Base-by-base conservation (phyloP, 2,888 invertebrate species). In the Cylindroiulus punctatus region DNA sequence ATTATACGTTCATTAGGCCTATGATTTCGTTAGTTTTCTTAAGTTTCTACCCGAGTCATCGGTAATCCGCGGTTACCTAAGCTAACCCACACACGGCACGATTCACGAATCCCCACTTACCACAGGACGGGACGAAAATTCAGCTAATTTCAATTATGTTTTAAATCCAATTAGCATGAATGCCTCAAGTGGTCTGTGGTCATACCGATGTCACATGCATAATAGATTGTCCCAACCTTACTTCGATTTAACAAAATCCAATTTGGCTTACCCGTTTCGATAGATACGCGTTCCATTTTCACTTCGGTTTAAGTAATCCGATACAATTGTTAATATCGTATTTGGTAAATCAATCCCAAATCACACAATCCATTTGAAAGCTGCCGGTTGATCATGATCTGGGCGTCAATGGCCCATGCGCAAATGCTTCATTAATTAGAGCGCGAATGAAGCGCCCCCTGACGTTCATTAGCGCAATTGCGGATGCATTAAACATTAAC, bases 321-420 rank as follows among this genome's bases (percentile, higher is more conserved):
- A 22, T 0, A 65, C 26, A 65, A 5, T 10, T 26, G n/a, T 65
- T 65, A 65, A 22, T 65, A 65, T 5, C 7, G 22, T 65, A 7
- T 65, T 65, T 12, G 22, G 26, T 65, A 65, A 65, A 65, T 65
- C n/a, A 26, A 26, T 65, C 65, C 65, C 65, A 26, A 65, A 65
- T 65, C 22, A 65, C 22, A 22, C 65, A 22, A n/a, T 26, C 22
- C 65, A 65, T 65, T 65, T 65, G 22, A 65, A 65, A 65, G 65
- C 65, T 65, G 65, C 65, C 65, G 65, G 65, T 65, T 26, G 65
- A 65, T 22, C 65, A 65, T 65, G 65, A 22, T 26, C 26, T 65
- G 65, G 65, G 65, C 65, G 65, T 65, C 65, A 65, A 65, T 65
- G 65, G 65, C 65, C 65, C 65, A 65, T 65, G 65, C 26, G 65